Evolutionary conservation across 2,113 vertebrate species (phyloP).

Genomic region (Paracanthobrama guichenoti): DNA sequence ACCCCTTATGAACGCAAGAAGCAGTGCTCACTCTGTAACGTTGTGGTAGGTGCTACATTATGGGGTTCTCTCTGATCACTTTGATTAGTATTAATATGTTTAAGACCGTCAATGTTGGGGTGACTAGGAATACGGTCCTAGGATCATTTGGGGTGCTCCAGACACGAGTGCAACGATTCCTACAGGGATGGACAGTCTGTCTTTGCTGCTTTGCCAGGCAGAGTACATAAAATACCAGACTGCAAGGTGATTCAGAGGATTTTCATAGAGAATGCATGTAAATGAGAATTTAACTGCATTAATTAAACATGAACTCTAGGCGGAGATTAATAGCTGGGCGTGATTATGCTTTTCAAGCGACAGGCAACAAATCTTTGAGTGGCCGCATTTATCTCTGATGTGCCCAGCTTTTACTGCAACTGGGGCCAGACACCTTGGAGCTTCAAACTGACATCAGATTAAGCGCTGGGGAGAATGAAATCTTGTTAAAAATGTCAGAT

Average conservation of each 20-base stretch:
- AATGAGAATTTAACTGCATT: conserved; percentile 70
- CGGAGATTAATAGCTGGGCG: conserved; percentile 62
- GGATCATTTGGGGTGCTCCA: neutral
- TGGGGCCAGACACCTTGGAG: conserved; percentile 66
- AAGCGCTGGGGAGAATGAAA: conserved; percentile 61
- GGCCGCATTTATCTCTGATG: conserved; percentile 63
- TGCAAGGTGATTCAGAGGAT: conserved; percentile 64
- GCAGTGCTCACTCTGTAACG: conserved; percentile 89
- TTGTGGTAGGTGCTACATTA: conserved; percentile 74
- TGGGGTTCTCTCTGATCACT: neutral
- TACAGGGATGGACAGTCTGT: neutral
- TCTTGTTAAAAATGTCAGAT: conserved; percentile 79
- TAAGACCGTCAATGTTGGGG: neutral
- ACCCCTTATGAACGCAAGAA: conserved; percentile 97
- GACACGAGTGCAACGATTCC: neutral
- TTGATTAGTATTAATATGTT: neutral
- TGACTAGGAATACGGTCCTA: neutral
- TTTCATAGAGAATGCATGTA: conserved; percentile 63
- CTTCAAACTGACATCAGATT: conserved; percentile 66
- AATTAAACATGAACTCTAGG: conserved; percentile 62
- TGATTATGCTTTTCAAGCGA: conserved; percentile 59
- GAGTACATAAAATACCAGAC: conserved; percentile 49
- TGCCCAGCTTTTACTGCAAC: conserved; percentile 56
- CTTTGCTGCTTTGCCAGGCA: conserved; percentile 44
- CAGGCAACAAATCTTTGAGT: conserved; percentile 64